Base-by-base conservation (phyloP, 2,888 invertebrate species). In the Dinocampus coccinellae region DNA sequence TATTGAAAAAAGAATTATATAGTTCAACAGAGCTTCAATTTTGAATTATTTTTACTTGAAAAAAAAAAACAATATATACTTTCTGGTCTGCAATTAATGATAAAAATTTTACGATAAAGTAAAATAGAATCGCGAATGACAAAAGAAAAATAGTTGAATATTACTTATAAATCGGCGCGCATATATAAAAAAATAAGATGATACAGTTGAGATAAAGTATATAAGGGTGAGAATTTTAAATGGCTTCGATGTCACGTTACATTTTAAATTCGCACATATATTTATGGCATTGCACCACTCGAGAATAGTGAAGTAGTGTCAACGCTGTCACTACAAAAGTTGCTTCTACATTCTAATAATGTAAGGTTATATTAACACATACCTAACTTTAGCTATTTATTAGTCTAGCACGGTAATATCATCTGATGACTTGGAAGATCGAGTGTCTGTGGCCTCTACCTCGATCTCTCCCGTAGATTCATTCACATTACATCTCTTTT, bases 371-470 rank as follows among this genome's bases (percentile, higher is more conserved):
- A 83, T 84, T 82, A 84, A 83, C 83, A 79, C 80, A 80, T 80
- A 78, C 83, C 80, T 81, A 84, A 84, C 80, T 84, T 84, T 77
- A 76, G 77, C 82, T 84, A 84, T 84, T 83, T 83, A 84, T 84
- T 81, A 84, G 83, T 81, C 81, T 80, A 76, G 75, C 79, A 76
- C 74, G 81, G 80, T 82, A 83, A 84, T 82, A 80, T 80, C 81
- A 79, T 81, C 79, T 82, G 81, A 82, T 78, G 81, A 81, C 76
- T 66, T 75, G 65, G 62, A 76, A 80, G 81, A 79, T 76, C 76
- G 76, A 78, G 77, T 78, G 67, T 74, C 64, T 71, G 62, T 61
- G 68, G 61, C 63, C 63, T 69, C 55, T 53, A 29, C 20, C 58
- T 68, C 39, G 36, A 67, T 72, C 63, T 24, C 11, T 42, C 33